Evolutionary conservation across 1,140 invertebrate genomes (phyloP), one percentile per base, ranked within the genome.

Genomic region (Steinernema feltiae): DNA sequence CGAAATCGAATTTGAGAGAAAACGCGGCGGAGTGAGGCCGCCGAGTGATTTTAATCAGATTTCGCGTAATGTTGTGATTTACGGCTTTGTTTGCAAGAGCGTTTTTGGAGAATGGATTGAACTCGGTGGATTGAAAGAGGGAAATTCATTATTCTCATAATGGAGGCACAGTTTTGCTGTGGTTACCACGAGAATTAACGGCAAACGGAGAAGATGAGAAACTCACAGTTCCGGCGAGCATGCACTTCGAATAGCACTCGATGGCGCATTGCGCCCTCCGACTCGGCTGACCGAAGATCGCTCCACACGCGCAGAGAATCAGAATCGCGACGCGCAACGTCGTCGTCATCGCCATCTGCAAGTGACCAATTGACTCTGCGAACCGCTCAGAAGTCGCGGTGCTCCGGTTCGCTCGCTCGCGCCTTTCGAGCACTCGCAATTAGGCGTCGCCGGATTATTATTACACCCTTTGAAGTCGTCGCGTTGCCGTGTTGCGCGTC

Each of bases 221-320:
- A 71, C 71, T 78, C 24, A 80, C 79, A 15, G 81, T 82, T 71
- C 81, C 81, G 3, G 75, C 63, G 29, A 73, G 30, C 32, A 78
- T 80, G 71, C 81, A 82, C 41, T 82, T 82, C 3, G 69, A 80
- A 70, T 84, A 82, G 70, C 81, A 82, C 70, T 82, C 79, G 46
- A 82, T 72, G 32, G 82, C 73, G 74, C 81, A 82, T 48, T 69
- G 70, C 2, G 79, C 71, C 35, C 74, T 72, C 70, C 73, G 31
- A 32, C 71, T 80, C 31, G 63, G 73, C 29, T 46, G 53, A 3
- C 15, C 53, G 2, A n/a, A 15, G 3, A 27, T 21, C 15, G 24
- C 12, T 63, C 53, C 53, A 15, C 15, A 17, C 53, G 12, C 12
- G 35, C 35, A 41, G 24, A 63, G 53, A 63, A 63, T 7, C 53